A percentile compares a stretch with the other conserved stretches of the same genome.
Conservation (phyloP, 2,888 invertebrate genomes). For the Standfussiana lucernea region DNA sequence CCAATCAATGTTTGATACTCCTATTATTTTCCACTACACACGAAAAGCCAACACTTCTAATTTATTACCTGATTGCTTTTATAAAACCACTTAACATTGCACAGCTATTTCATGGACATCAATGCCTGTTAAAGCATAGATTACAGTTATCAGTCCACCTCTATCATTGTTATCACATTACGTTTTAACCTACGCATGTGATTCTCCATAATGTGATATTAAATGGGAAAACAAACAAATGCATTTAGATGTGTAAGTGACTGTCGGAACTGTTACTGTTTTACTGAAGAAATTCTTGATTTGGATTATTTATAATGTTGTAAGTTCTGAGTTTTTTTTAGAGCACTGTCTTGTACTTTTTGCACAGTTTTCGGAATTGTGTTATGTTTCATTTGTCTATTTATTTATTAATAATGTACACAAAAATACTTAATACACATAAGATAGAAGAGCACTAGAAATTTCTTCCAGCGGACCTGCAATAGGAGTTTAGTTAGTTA, state of each 20-base stretch:
- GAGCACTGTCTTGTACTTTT: slow-evolving; percentile 7
- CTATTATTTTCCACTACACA: slow-evolving; percentile 17
- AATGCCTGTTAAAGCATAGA: slow-evolving; percentile 56
- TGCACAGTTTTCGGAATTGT: slow-evolving; percentile 12
- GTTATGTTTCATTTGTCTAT: not conserved
- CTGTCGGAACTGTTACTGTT: not conserved
- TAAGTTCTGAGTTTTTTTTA: slow-evolving; percentile 29
- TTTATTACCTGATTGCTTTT: slow-evolving; percentile 53
- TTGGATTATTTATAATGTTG: slow-evolving; percentile 49
- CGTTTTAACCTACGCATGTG: slow-evolving; percentile 50
- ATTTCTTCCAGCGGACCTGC: not conserved
- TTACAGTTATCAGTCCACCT: slow-evolving; percentile 61
- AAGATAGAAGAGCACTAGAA: not conserved
- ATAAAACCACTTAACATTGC: slow-evolving; percentile 50
- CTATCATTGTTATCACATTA: slow-evolving; percentile 62
- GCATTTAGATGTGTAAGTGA: slow-evolving; percentile 25
- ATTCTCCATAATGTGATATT: slow-evolving; percentile 53
- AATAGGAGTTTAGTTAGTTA: not conserved
- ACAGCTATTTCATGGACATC: slow-evolving; percentile 50
- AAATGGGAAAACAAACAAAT: slow-evolving; percentile 56
- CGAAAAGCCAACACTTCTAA: slow-evolving; percentile 26
- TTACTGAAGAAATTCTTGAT: not conserved
- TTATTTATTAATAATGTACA: not conserved
- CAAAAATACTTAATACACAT: not conserved
- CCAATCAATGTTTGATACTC: not conserved